phyloP scores from a whole-genome alignment of 64 coral and sea anemone species.

The Orbicella faveolata region DNA sequence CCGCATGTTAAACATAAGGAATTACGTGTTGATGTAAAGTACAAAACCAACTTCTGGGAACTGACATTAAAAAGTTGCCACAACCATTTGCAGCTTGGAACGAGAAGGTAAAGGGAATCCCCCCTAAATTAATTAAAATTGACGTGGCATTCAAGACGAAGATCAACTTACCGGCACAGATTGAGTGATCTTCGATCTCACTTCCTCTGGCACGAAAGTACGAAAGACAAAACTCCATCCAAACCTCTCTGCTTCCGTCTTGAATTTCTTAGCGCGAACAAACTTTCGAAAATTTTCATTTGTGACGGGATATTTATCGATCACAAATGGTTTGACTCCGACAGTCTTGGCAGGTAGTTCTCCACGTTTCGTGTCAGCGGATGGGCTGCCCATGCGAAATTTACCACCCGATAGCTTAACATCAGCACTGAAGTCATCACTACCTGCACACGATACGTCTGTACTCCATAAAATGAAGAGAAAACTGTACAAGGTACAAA shows the following conservation, averaged over 20 bases:
- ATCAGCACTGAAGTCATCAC: not conserved
- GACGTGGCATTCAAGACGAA: not conserved
- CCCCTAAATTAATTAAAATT: not conserved
- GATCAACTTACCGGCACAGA: conserved; percentile 63
- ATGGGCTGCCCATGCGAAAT: conserved; percentile 47
- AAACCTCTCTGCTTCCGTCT: conserved; percentile 83
- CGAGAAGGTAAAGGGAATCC: not conserved
- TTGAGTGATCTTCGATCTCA: conserved; percentile 73
- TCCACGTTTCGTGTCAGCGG: conserved; percentile 37
- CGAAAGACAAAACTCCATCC: conserved; percentile 88
- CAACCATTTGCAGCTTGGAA: not conserved
- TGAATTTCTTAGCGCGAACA: conserved; percentile 78
- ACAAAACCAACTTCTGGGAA: not conserved
- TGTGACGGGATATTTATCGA: conserved; percentile 84
- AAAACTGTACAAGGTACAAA: not conserved
- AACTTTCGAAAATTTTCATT: conserved; percentile 86
- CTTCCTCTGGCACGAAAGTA: conserved; percentile 71
- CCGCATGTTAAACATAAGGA: not conserved
- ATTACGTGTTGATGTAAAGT: not conserved
- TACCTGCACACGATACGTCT: not conserved
- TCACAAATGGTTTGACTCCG: conserved; percentile 60
- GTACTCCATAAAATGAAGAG: not conserved
- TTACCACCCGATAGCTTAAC: conserved; percentile 51
- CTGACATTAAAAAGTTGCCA: not conserved
- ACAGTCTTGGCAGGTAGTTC: conserved; percentile 39